These are phyloP conservation scores for Drosophila aldrichi DNA, from an alignment of 2,888 invertebrate genomes.

Conservation along the genomic window DNA sequence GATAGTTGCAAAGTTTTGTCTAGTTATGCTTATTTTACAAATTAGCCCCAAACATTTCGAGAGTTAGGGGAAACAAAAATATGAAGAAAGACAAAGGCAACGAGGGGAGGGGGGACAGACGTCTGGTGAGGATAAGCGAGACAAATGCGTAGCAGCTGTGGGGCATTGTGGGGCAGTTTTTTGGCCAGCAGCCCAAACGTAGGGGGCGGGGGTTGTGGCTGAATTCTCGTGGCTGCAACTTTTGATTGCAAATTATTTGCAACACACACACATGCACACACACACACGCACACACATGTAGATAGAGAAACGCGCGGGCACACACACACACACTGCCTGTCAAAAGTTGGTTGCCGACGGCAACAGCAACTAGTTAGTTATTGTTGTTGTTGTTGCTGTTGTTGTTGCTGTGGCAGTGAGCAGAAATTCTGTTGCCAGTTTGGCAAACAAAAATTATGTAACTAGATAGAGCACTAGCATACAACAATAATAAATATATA, in stretches of 20 bases:
- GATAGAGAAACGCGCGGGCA: constrained; percentile 26
- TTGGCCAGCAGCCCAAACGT: constrained; percentile 13
- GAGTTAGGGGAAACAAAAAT: background rate
- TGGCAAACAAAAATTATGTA: constrained; percentile 60
- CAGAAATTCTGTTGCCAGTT: constrained; percentile 34
- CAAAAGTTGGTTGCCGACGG: constrained; percentile 68
- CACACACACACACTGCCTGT: constrained; percentile 26
- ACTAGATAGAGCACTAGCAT: constrained; percentile 56
- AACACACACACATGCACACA: constrained; percentile 39
- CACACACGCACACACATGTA: constrained; percentile 17
- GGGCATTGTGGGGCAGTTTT: constrained; percentile 33
- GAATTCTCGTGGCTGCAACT: constrained; percentile 62
- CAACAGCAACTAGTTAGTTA: constrained; percentile 44
- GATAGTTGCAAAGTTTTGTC: constrained; percentile 42
- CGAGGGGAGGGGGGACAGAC: background rate
- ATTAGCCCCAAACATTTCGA: constrained; percentile 60
- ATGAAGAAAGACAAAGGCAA: background rate
- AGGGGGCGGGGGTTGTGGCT: background rate
- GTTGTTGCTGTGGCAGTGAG: constrained; percentile 12
- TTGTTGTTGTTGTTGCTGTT: background rate
- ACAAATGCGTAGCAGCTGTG: constrained; percentile 36
- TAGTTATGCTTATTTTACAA: constrained; percentile 65
- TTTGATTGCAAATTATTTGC: constrained; percentile 79
- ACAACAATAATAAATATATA: constrained; percentile 9
- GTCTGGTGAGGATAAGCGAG: background rate